Base-by-base conservation (phyloP, 2,113 vertebrate genomes). In the Murina feae region DNA sequence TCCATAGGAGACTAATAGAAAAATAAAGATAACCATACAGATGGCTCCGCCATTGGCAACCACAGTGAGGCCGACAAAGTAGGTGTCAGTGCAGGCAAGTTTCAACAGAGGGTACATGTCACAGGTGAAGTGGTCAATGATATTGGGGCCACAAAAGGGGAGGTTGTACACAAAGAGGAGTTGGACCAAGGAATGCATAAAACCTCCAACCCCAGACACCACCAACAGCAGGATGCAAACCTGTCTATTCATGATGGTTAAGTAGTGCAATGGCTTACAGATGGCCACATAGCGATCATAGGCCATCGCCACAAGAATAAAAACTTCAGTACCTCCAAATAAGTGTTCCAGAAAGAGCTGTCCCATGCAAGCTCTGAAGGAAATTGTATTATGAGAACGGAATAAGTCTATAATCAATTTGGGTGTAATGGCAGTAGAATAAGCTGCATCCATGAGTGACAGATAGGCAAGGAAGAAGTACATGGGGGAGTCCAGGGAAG, bases 1-100 rank as follows among this genome's bases (percentile, higher is more conserved):
- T 5, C 72, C 84, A 1, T 97, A 98, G 6, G 97, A 97, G 9
- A 96, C 44, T 5, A 97, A 49, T 0, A 97, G 92, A n/a, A 97
- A 60, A 18, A 95, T 49, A 28, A 98, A 97, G 55, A 96, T 71
- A 10, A 95, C 51, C 1, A 47, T 25, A 7, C 65, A 94, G 9
- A 96, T 84, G 12, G 87, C 18, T 17, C 95, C 96, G 25, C 95
- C 95, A 39, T 93, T 95, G 44, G 92, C 69, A 12, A 97, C 89
- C 35, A 97, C 94, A 37, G 95, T 66, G n/a, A 96, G 76, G 1
- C 86, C 92, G 5, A 97, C 44, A 0, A 86, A 7, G 32, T 90
- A 87, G 32, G 92, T 95, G 32, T 95, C 89, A 0, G 65, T 87
- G 42, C 93, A 97, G 2, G 91, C 91, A 53, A 97, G 91, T 69